Percentiles rank a stretch among this genome's conserved stretches.
Conservation (phyloP, 1,140 invertebrate genomes). For the Drosophila ironensis region DNA sequence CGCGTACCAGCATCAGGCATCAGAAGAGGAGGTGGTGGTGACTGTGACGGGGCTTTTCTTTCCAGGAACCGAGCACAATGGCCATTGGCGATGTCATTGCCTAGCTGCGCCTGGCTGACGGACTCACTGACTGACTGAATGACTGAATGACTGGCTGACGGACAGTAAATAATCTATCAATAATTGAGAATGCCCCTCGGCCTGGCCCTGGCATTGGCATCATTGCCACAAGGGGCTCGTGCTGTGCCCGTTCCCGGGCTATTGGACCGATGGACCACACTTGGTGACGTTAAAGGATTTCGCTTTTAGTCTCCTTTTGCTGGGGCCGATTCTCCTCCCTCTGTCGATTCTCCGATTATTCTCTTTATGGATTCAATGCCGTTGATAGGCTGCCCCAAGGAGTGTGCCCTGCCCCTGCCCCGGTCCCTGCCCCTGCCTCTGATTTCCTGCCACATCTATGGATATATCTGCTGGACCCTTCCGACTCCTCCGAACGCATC, state of each 20-base stretch:
- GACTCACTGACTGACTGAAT: slow-evolving; percentile 35
- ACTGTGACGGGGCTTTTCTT: slow-evolving; percentile 58
- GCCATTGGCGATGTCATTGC: slow-evolving; percentile 56
- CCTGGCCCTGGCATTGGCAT: slow-evolving; percentile 5
- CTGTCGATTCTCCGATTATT: slow-evolving; percentile 13
- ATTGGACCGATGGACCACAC: slow-evolving; percentile 59
- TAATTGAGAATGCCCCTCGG: slow-evolving; percentile 65
- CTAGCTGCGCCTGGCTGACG: slow-evolving; percentile 27
- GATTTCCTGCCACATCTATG: neutral
- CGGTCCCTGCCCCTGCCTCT: no score
- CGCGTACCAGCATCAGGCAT: slow-evolving; percentile 53
- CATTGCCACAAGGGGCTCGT: no score
- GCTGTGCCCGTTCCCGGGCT: slow-evolving; percentile 35
- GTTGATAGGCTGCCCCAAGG: slow-evolving; percentile 24
- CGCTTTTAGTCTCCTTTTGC: neutral
- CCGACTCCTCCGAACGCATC: slow-evolving; percentile 22
- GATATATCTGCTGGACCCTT: slow-evolving; percentile 1
- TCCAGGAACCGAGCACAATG: slow-evolving; percentile 67
- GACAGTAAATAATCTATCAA: slow-evolving; percentile 80
- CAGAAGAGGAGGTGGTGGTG: slow-evolving; percentile 28
- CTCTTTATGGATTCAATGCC: slow-evolving; percentile 45
- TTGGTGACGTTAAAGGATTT: slow-evolving; percentile 72
- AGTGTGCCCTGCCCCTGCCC: neutral
- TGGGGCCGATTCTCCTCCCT: neutral
- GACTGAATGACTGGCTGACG: slow-evolving; percentile 47